A percentile compares a stretch with the other conserved stretches of the same genome.
These are phyloP conservation scores for Therioaphis trifolii DNA, from an alignment of 2,888 invertebrate species.

Conservation along the genomic window DNA sequence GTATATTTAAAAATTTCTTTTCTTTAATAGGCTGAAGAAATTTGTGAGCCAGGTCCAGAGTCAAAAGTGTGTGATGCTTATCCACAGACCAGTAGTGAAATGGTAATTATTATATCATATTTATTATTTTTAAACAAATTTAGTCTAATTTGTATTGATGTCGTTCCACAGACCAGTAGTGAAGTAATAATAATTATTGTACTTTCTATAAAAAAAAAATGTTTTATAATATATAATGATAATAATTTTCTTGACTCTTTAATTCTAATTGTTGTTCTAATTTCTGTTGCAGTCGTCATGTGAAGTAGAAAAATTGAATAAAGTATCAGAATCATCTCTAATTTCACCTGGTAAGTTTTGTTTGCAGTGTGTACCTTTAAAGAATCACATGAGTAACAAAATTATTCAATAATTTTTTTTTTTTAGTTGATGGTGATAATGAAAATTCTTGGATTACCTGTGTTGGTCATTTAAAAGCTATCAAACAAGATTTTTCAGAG, in stretches of 20 bases:
- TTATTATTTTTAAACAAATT: no score
- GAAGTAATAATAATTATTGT: neutral
- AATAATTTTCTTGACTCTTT: neutral
- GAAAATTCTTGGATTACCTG: conserved; percentile 29
- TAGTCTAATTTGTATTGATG: no score
- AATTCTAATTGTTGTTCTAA: neutral
- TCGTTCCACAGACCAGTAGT: neutral
- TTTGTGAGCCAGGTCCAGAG: neutral
- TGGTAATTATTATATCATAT: no score
- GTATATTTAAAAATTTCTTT: neutral
- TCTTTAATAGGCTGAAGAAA: neutral
- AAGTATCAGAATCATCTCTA: conserved; percentile 9
- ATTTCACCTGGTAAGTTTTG: neutral
- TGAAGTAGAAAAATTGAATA: neutral
- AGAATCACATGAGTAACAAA: conserved; percentile 1
- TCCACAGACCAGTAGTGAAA: no score
- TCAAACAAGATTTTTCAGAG: neutral
- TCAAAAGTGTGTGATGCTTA: neutral
- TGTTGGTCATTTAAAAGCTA: conserved; percentile 14
- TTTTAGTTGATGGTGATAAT: neutral
- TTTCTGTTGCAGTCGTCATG: neutral
- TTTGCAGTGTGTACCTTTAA: neutral
- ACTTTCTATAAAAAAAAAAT: neutral
- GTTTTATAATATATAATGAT: neutral
- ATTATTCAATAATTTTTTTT: neutral